phyloP scores from a whole-genome alignment of 2,113 vertebrate species.

The Anas platyrhynchos region DNA sequence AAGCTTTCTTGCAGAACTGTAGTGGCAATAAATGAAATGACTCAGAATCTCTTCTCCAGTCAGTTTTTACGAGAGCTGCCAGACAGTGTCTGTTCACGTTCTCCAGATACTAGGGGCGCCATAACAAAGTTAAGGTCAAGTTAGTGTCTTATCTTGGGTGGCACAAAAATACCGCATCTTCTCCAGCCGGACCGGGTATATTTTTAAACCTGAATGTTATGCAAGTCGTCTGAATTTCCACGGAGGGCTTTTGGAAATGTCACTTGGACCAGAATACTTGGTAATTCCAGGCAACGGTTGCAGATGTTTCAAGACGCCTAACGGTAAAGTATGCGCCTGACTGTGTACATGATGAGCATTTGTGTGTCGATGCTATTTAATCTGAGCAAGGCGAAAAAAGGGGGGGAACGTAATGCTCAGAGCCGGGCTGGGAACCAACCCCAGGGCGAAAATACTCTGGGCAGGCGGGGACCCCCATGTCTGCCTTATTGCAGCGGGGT shows the following conservation, averaged over 20 bases:
- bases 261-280: slow-evolving; percentile 47
- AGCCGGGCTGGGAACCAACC: neutral
- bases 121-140: slow-evolving; percentile 99
- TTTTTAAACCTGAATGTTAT: slow-evolving; percentile 20
- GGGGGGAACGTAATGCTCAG: accelerated
- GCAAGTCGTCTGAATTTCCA: slow-evolving; percentile 23
- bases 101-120: slow-evolving; percentile 87
- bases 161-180: slow-evolving; percentile 77
- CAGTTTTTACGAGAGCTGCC: slow-evolving; percentile 87
- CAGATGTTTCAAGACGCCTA: slow-evolving; percentile 68
- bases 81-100: slow-evolving; percentile 87
- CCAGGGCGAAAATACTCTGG: neutral
- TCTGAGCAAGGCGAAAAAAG: neutral
- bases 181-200: slow-evolving; percentile 22
- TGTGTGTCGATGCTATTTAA: neutral
- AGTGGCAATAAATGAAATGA: slow-evolving; percentile 89
- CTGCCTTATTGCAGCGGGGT: neutral
- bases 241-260: slow-evolving; percentile 58
- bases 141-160: slow-evolving; percentile 90
- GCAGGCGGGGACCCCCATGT: neutral
- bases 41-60: slow-evolving; percentile 87
- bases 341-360: neutral
- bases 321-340: slow-evolving; percentile 75
- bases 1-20: slow-evolving; percentile 87
- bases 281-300: slow-evolving; percentile 34